These are phyloP conservation scores for Heliconius cydno DNA, from an alignment of 2,888 invertebrate genomes.

Conservation along the genomic window DNA sequence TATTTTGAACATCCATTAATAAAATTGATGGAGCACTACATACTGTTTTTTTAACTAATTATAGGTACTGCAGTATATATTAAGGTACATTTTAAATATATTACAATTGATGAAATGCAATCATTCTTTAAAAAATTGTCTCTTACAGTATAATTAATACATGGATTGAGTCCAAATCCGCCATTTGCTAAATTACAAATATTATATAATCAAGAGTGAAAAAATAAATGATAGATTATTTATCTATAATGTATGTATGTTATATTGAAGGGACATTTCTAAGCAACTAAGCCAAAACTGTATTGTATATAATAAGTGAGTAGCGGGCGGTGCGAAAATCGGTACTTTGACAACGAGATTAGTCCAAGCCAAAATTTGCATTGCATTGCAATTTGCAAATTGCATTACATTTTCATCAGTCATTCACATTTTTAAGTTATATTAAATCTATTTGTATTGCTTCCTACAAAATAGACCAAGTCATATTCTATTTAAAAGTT, in stretches of 20 bases:
- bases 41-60: constrained; percentile 44
- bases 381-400: too few relatives aligned
- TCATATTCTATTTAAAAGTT: constrained; percentile 26
- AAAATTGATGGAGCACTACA: constrained; percentile 56
- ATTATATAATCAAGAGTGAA: neutral
- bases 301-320: constrained; percentile 2
- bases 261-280: constrained; percentile 16
- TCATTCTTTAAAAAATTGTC: constrained; percentile 25
- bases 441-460: constrained; percentile 13
- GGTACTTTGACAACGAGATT: neutral
- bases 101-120: constrained; percentile 38
- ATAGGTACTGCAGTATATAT: constrained; percentile 44
- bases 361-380: neutral
- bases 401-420: neutral
- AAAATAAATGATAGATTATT: constrained; percentile 17
- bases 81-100: constrained; percentile 44
- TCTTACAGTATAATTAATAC: constrained; percentile 20
- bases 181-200: neutral
- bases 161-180: constrained; percentile 4
- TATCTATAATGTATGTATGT: neutral
- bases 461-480: constrained; percentile 25
- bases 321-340: constrained; percentile 28
- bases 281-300: constrained; percentile 26
- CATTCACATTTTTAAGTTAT: constrained; percentile 21
- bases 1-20: constrained; percentile 58